These are phyloP conservation scores for Zaprionus inermis DNA, from an alignment of 1,140 invertebrate genomes.

Conservation along the genomic window DNA sequence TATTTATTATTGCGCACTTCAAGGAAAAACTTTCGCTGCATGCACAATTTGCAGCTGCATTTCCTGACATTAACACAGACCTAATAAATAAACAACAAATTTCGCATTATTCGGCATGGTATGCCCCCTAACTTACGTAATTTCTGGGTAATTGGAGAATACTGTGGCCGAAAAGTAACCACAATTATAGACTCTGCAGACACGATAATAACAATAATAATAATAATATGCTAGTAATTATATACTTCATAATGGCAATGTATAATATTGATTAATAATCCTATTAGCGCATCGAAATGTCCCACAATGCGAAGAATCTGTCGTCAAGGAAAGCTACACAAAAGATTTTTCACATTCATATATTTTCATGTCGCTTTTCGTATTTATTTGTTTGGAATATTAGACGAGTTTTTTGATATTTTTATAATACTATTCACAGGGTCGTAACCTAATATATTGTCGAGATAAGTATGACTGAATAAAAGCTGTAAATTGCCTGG, in stretches of 20 bases:
- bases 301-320: neutral
- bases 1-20: conserved; percentile 61
- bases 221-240: neutral
- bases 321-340: neutral
- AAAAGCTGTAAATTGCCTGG: no score
- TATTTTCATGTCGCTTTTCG: neutral
- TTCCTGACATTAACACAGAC: conserved; percentile 69
- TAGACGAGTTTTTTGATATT: neutral
- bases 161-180: neutral
- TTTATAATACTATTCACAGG: neutral
- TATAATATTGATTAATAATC: no score
- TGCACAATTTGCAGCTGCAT: conserved; percentile 49
- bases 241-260: neutral
- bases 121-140: conserved; percentile 11
- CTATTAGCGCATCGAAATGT: conserved; percentile 1
- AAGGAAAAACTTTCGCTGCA: conserved; percentile 71
- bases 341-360: neutral
- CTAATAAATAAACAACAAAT: conserved; percentile 25
- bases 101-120: neutral
- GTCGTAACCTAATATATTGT: no score
- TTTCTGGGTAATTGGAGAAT: conserved; percentile 29
- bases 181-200: neutral
- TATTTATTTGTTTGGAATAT: neutral
- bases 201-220: conserved; percentile 3
- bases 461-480: no score